Evolutionary conservation across 1,140 invertebrate species (phyloP).

Genomic region (Asbolus verrucosus): DNA sequence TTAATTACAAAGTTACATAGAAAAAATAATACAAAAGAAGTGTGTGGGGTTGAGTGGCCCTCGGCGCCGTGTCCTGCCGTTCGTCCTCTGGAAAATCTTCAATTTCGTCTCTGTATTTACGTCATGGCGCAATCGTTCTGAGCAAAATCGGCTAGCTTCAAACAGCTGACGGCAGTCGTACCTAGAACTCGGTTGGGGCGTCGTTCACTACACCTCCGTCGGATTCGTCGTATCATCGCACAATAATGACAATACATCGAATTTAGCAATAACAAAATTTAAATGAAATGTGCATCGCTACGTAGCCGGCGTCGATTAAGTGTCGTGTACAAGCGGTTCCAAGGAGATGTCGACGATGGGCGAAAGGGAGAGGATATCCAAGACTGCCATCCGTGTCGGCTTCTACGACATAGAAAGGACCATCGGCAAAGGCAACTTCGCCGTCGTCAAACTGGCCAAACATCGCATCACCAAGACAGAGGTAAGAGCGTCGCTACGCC

Average conservation of each 20-base stretch:
- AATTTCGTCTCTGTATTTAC: slow-evolving; percentile 41
- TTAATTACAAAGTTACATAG: too few relatives aligned
- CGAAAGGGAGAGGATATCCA: slow-evolving; percentile 71
- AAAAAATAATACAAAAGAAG: too few relatives aligned
- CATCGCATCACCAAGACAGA: slow-evolving; percentile 98
- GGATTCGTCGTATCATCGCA: slow-evolving; percentile 17
- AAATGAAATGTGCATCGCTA: slow-evolving; percentile 19
- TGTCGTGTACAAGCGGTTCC: slow-evolving; percentile 50
- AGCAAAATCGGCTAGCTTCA: slow-evolving; percentile 44
- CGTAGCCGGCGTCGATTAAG: slow-evolving; percentile 34
- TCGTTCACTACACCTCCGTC: slow-evolving; percentile 2
- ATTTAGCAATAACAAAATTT: slow-evolving; percentile 44
- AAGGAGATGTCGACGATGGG: slow-evolving; percentile 64
- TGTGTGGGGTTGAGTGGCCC: too few relatives aligned
- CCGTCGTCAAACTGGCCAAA: slow-evolving; percentile 96
- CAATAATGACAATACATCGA: slow-evolving; percentile 48
- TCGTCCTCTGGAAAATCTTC: slow-evolving; percentile 26
- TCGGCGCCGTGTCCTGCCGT: too few relatives aligned
- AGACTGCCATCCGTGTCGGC: slow-evolving; percentile 90
- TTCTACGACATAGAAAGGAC: slow-evolving; percentile 97
- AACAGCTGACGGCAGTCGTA: slow-evolving; percentile 50
- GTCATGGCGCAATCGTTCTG: slow-evolving; percentile 50
- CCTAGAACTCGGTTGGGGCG: slow-evolving; percentile 28
- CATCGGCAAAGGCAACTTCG: slow-evolving; percentile 99
- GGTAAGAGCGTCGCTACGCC: slow-evolving; percentile 71